Conservation (phyloP, 2,797 vertebrate genomes). For the Anguilla obscura region DNA sequence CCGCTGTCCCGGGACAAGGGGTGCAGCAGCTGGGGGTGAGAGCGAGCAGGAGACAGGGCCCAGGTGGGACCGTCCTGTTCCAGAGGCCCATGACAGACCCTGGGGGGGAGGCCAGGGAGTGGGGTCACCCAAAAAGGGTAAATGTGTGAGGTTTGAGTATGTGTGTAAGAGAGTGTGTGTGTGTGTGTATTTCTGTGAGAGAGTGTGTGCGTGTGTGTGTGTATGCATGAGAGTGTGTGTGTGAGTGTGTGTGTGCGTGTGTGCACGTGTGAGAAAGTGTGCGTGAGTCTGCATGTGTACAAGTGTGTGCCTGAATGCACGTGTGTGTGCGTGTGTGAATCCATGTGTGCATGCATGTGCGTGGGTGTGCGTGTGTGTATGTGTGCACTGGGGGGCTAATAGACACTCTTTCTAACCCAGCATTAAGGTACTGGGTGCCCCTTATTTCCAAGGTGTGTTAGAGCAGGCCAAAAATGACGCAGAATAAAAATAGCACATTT, state of each 20-base stretch:
- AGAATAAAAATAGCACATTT: neutral
- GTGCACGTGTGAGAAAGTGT: neutral
- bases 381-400: conserved; percentile 1
- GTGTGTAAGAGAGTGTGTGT: neutral
- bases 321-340: neutral
- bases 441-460: too few species aligned
- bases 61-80: neutral
- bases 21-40: neutral
- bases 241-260: neutral
- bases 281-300: neutral
- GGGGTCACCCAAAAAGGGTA: neutral
- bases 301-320: neutral
- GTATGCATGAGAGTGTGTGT: neutral
- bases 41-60: neutral
- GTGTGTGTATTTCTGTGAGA: neutral
- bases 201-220: neutral
- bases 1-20: neutral
- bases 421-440: too few species aligned
- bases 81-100: neutral
- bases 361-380: conserved; percentile 38
- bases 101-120: neutral
- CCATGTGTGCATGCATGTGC: conserved; percentile 42
- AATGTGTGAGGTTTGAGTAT: neutral
- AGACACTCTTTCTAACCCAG: too few species aligned
- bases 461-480: neutral